Conservation (phyloP, 2,113 vertebrate species). For the Smithornis capensis region DNA sequence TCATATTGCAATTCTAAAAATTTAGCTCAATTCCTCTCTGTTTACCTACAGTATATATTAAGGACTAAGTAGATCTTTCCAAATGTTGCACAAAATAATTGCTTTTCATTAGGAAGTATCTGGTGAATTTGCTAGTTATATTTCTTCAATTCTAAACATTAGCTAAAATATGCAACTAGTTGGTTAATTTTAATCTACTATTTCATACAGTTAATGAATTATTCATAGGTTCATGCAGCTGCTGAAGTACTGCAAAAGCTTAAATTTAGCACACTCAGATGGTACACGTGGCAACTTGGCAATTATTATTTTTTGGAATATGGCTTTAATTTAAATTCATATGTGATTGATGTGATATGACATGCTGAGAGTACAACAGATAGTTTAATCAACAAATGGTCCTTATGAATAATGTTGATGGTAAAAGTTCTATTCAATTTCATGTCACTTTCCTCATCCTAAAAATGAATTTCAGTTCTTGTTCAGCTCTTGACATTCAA, state of each 20-base stretch:
- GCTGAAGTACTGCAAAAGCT: slow-evolving; percentile 54
- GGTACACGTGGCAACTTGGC: slow-evolving; percentile 14
- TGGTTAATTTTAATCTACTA: slow-evolving; percentile 45
- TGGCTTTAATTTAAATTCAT: slow-evolving; percentile 60
- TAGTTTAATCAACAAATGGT: slow-evolving; percentile 70
- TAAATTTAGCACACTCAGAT: slow-evolving; percentile 61
- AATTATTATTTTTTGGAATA: slow-evolving; percentile 64
- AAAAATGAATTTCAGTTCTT: slow-evolving; percentile 47
- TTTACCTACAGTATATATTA: not conserved
- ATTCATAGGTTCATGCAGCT: slow-evolving; percentile 57
- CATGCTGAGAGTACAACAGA: slow-evolving; percentile 45
- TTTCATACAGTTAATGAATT: slow-evolving; percentile 58
- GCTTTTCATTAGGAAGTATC: not conserved
- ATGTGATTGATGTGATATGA: slow-evolving; percentile 59
- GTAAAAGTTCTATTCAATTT: slow-evolving; percentile 60
- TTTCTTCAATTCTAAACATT: slow-evolving; percentile 4
- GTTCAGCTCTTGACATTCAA: slow-evolving; percentile 18
- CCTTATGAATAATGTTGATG: slow-evolving; percentile 41
- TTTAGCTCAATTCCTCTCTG: not conserved
- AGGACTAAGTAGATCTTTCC: slow-evolving; percentile 9
- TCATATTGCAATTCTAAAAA: not conserved
- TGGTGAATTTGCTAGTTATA: not conserved
- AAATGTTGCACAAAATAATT: slow-evolving; percentile 17
- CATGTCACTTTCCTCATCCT: slow-evolving; percentile 40
- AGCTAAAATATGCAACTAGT: slow-evolving; percentile 24